A percentile compares a stretch with the other conserved stretches of the same genome.
Evolutionary conservation across 1,140 invertebrate genomes (phyloP).

Genomic region (Eriosoma lanigerum): DNA sequence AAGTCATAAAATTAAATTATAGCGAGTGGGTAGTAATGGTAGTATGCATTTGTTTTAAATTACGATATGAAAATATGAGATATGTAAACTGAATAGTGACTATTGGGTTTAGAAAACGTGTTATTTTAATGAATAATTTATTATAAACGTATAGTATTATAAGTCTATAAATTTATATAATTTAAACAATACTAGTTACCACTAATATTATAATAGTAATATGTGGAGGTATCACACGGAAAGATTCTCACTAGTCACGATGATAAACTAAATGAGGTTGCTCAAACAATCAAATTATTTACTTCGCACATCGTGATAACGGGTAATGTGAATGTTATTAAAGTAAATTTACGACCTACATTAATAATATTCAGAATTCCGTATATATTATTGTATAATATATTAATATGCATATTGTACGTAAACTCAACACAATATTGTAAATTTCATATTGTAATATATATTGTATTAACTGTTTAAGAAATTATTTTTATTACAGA

Average conservation of each 20-base stretch:
- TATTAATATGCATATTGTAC: neutral
- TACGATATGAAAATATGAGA: too few species aligned
- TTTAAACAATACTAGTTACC: too few species aligned
- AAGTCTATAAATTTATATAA: too few species aligned
- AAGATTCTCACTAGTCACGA: neutral
- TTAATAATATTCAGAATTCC: neutral
- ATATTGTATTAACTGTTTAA: neutral
- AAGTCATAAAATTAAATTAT: too few species aligned
- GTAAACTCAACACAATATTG: neutral
- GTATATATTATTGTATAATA: neutral
- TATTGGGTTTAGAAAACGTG: too few species aligned
- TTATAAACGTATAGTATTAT: too few species aligned
- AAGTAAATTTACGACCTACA: constrained; percentile 9
- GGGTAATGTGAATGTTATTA: neutral
- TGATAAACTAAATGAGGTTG: neutral
- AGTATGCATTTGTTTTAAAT: too few species aligned
- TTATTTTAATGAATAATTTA: too few species aligned
- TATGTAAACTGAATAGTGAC: too few species aligned
- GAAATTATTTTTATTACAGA: neutral
- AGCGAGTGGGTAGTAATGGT: too few species aligned
- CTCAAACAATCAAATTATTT: neutral
- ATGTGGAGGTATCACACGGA: too few species aligned
- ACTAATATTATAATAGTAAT: too few species aligned
- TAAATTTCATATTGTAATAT: neutral
- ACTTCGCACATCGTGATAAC: neutral